These are phyloP conservation scores for Gila robusta DNA, from an alignment of 2,797 vertebrate genomes.

Conservation along the genomic window DNA sequence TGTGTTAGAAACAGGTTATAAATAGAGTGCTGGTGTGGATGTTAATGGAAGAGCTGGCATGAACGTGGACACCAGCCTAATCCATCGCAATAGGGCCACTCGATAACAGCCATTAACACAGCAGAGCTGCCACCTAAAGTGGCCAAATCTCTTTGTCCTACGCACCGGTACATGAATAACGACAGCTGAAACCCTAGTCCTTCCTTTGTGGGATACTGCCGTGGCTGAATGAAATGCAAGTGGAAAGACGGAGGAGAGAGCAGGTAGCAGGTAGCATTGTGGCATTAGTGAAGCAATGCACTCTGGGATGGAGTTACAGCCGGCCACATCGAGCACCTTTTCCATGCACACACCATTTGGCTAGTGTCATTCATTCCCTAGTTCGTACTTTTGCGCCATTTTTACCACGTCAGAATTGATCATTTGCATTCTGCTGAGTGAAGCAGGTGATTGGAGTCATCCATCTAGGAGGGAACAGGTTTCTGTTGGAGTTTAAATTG, in stretches of 20 bases:
- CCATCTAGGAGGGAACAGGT: constrained; percentile 32
- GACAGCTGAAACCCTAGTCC: constrained; percentile 52
- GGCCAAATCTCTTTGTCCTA: constrained; percentile 61
- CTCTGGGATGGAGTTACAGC: constrained; percentile 32
- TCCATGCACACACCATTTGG: constrained; percentile 33
- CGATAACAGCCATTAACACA: constrained; percentile 60
- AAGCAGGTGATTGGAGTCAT: constrained; percentile 24
- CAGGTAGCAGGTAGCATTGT: constrained; percentile 26
- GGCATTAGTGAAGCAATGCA: constrained; percentile 17
- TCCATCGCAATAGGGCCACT: constrained; percentile 66
- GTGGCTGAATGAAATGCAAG: constrained; percentile 2
- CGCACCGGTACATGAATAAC: constrained; percentile 44
- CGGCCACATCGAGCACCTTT: neutral
- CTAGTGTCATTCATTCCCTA: constrained; percentile 28
- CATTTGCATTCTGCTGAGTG: constrained; percentile 29
- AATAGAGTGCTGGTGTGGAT: constrained; percentile 64
- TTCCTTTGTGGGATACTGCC: constrained; percentile 40
- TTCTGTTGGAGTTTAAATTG: constrained; percentile 30
- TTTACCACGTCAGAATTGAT: constrained; percentile 26
- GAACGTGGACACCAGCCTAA: constrained; percentile 53
- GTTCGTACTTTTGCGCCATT: neutral
- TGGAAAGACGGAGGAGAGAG: constrained; percentile 20
- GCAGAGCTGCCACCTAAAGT: constrained; percentile 48
- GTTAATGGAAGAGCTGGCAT: constrained; percentile 63
- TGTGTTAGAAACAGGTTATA: constrained; percentile 67